Base-by-base conservation (phyloP, 2,113 vertebrate genomes). In the Centrocercus urophasianus region DNA sequence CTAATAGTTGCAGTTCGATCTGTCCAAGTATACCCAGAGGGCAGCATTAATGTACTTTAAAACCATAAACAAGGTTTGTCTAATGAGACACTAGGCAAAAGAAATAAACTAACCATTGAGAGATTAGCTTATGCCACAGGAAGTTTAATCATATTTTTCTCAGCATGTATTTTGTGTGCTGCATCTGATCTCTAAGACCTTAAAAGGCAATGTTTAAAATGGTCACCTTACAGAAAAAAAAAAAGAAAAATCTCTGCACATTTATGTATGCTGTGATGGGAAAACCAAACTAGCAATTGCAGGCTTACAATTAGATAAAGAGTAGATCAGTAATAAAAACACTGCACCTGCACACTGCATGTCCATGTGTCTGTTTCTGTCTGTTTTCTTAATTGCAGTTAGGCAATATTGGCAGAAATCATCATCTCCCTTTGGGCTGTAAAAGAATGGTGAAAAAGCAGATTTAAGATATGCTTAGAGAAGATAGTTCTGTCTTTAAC, bases 91-190 rank as follows among this genome's bases (percentile, higher is more conserved):
- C 66, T 56, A 64, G n/a, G 43, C 34, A 83, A 64, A 66, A 86
- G 57, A 89, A 82, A 36, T 75, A 77, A 50, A 34, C n/a, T n/a
- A 67, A 47, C 18, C n/a, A 10, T 36, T 28, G 47, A 50, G n/a
- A 92, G 86, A 86, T 88, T 42, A 86, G 50, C 0, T 91, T 86
- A 83, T 90, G 92, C 80, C 79, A 94, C 95, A 94, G 92, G 93
- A 96, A 96, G 92, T 74, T 88, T 93, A 93, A 95, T 88, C 88
- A 60, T 86, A 59, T 38, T 61, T 88, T 91, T 93, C 80, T 93
- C 80, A 91, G 60, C 4, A 65, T 95, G 1, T 86, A 47, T 71
- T 91, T 69, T 74, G 76, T 93, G 76, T 64, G 75, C 72, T 83
- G 73, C 15, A 59, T 91, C 65, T 86, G 50, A 86, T 94, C 83